Evolutionary conservation across 2,113 vertebrate genomes (phyloP), one percentile per base, ranked within the genome.

Genomic region (Ia io): DNA sequence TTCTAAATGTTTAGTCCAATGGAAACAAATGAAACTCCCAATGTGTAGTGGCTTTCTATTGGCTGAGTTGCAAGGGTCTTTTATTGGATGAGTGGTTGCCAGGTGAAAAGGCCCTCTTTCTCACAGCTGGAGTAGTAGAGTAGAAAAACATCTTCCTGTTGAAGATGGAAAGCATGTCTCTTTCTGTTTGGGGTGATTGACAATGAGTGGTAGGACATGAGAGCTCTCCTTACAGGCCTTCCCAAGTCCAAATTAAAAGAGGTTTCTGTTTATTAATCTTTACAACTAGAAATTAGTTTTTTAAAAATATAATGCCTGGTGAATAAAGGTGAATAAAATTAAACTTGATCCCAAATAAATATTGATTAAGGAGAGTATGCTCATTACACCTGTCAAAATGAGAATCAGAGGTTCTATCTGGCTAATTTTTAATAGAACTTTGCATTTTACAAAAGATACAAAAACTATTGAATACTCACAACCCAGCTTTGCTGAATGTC

Each of bases 371-470:
- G 22, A 28, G 76, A 83, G 3, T 12, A 61, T 35, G 67, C 86
- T 93, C 25, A 79, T 49, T 88, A 11, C 61, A 40, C 78, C 80
- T 96, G 8, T 90, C 76, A 86, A 84, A 97, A 97, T 90, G 86
- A 93, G 65, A 91, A 94, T 37, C 16, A 94, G 79, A 91, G 56
- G 6, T 42, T n/a, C 71, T 40, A 86, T 22, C 61, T 71, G 88
- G 35, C 25, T 44, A 3, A 22, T 94, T 96, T 47, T 84, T 96
- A 88, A 35, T 20, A 56, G 22, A 90, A 65, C 11, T 53, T 37
- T 91, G 16, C 7, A 88, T 96, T 89, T 95, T 70, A 83, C 71
- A 93, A 56, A 86, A 77, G 22, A 76, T 28, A 47, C 37, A 40
- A 84, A 40, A 37, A 93, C 87, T 92, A 79, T 44, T 88, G 84